Conservation (phyloP, 2,113 vertebrate species). For the Illadopsis cleaveri region DNA sequence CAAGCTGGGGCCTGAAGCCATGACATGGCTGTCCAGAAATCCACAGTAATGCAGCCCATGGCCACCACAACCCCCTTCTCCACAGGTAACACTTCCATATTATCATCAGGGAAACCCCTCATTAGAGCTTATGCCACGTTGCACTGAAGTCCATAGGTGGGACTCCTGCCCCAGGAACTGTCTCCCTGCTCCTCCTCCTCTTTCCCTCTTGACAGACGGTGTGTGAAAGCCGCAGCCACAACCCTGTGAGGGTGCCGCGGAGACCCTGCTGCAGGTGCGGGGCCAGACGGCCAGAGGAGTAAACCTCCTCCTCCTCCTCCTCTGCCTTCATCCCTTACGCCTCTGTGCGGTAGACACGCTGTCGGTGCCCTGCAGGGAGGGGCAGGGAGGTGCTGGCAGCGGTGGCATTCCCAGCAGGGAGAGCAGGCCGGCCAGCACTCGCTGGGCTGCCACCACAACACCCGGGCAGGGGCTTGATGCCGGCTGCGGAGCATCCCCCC, state of each 20-base stretch:
- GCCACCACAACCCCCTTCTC: background rate
- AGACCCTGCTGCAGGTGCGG: background rate
- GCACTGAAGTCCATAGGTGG: fast-evolving
- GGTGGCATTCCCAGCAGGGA: fast-evolving
- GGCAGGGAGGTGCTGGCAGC: background rate
- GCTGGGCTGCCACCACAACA: background rate
- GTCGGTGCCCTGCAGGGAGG: fast-evolving
- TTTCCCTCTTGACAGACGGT: background rate
- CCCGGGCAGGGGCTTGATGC: background rate
- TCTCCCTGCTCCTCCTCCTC: background rate
- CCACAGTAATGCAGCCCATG: fast-evolving
- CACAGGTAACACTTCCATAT: background rate
- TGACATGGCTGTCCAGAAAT: background rate
- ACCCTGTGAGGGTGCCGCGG: fast-evolving
- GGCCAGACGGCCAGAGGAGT: fast-evolving
- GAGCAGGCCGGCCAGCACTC: fast-evolving
- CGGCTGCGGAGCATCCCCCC: background rate
- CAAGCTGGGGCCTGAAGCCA: background rate
- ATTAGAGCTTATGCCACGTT: fast-evolving
- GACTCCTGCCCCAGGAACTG: background rate
- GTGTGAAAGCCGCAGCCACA: fast-evolving
- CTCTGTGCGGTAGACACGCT: fast-evolving
- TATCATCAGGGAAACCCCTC: background rate
- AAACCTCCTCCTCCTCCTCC: background rate
- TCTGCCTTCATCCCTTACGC: fast-evolving